Conservation (phyloP, 2,113 vertebrate genomes). For the Athene cunicularia region DNA sequence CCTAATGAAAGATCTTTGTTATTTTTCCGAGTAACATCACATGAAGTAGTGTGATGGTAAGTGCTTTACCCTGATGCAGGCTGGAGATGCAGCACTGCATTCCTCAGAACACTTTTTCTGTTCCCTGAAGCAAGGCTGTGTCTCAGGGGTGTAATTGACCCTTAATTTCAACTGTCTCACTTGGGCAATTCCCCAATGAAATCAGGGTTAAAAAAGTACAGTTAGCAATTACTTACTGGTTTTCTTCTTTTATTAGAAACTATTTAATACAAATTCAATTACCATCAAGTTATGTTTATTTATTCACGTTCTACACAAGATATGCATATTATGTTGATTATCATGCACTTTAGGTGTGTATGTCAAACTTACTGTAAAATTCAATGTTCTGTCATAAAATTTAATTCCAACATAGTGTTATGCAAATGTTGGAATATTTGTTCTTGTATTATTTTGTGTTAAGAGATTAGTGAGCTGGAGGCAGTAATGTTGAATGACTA, state of each 20-base stretch:
- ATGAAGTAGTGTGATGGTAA: background rate
- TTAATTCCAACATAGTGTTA: background rate
- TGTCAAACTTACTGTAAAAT: background rate
- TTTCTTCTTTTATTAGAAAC: background rate
- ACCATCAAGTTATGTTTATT: background rate
- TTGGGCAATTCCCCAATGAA: background rate
- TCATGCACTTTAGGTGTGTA: background rate
- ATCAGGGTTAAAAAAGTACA: background rate
- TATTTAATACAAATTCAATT: background rate
- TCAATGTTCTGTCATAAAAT: background rate
- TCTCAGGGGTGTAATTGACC: background rate
- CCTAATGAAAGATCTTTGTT: background rate
- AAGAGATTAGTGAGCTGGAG: background rate
- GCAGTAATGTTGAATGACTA: background rate
- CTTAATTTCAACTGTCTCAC: constrained; percentile 7
- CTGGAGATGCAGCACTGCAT: background rate
- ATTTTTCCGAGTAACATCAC: background rate
- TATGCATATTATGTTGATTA: background rate
- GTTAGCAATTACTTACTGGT: background rate
- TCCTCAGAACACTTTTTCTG: background rate
- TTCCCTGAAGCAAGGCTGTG: background rate
- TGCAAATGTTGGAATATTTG: background rate
- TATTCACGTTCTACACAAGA: background rate
- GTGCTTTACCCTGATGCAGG: background rate
- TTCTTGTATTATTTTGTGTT: background rate